Conservation (phyloP, 1,140 invertebrate genomes). For the Pogonus chalceus region DNA sequence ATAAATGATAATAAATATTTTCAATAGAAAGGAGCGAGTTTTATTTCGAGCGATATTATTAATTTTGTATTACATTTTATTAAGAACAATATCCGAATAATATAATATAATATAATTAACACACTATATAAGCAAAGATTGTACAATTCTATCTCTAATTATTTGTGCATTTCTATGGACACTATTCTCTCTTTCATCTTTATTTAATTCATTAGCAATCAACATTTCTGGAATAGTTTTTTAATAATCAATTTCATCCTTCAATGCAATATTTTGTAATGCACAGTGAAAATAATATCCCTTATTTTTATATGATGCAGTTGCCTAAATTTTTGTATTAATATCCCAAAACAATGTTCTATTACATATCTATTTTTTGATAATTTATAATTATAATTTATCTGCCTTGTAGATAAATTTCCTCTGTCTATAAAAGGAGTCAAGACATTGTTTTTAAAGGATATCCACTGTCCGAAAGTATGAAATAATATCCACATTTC, state of each 20-base stretch:
- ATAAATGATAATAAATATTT: no score
- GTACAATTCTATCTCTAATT: no score
- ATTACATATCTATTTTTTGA: slow-evolving; percentile 16
- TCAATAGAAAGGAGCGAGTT: no score
- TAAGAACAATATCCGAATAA: no score
- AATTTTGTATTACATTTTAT: no score
- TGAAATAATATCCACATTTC: slow-evolving; percentile 17
- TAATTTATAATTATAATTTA: slow-evolving; percentile 16
- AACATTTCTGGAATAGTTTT: no score
- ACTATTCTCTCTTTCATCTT: no score
- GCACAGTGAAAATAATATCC: slow-evolving; percentile 18
- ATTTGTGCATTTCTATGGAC: no score
- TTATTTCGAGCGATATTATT: no score
- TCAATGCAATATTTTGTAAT: slow-evolving; percentile 20
- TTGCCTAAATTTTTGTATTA: slow-evolving; percentile 21
- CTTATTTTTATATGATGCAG: slow-evolving; percentile 21
- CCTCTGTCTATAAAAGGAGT: slow-evolving; percentile 21
- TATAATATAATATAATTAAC: no score
- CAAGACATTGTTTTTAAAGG: slow-evolving; percentile 16
- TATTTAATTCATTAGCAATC: no score
- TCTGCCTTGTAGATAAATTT: slow-evolving; percentile 12
- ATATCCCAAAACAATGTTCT: slow-evolving; percentile 20
- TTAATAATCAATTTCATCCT: slow-evolving; percentile 14
- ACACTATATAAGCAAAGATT: no score
- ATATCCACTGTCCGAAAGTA: slow-evolving; percentile 23